Conservation (phyloP, 2,797 vertebrate genomes). For the Hydrophis major region DNA sequence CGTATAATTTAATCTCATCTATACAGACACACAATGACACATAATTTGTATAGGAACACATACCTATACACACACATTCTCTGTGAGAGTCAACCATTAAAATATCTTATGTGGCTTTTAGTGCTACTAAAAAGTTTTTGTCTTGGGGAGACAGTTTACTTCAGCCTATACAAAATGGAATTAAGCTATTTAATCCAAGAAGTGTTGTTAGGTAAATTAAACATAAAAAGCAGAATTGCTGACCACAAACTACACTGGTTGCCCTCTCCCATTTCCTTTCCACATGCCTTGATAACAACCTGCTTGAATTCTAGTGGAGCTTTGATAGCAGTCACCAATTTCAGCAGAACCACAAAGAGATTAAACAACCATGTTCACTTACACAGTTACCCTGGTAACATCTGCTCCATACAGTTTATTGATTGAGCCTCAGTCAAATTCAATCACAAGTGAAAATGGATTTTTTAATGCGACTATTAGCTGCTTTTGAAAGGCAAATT, state of each 20-base stretch:
- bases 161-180: background rate
- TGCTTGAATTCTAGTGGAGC: conserved; percentile 14
- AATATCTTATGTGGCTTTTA: background rate
- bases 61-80: background rate
- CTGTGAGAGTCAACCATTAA: background rate
- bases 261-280: background rate
- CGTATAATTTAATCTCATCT: background rate
- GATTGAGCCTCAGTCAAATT: conserved; percentile 74
- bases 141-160: background rate
- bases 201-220: background rate
- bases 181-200: background rate
- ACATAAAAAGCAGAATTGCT: background rate
- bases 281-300: background rate
- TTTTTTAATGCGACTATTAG: conserved; percentile 79
- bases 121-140: background rate
- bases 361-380: conserved; percentile 26
- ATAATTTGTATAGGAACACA: background rate
- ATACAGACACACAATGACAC: background rate
- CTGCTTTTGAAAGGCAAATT: conserved; percentile 78
- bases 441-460: conserved; percentile 76
- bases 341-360: conserved; percentile 33
- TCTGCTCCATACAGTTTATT: conserved; percentile 35
- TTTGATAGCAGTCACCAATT: conserved; percentile 7
- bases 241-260: background rate
- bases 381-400: conserved; percentile 60